A percentile compares a stretch with the other conserved stretches of the same genome.
Conservation (phyloP, 2,888 invertebrate species). For the Protula sp. region DNA sequence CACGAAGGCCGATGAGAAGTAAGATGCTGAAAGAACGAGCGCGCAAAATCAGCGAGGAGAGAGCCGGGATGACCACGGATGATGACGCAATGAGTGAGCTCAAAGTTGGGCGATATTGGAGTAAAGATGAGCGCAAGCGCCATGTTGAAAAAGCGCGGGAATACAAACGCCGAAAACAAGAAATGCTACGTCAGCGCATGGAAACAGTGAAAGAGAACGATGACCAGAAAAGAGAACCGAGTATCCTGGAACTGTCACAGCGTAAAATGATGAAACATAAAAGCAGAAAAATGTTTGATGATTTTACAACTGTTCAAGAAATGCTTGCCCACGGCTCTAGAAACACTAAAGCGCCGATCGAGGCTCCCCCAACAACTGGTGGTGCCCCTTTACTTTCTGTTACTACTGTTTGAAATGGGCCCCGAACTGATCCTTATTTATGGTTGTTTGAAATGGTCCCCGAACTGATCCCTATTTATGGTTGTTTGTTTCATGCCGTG, state of each 20-base stretch:
- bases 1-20: conserved; percentile 66
- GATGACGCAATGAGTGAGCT: conserved; percentile 74
- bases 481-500: too few relatives aligned
- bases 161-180: conserved; percentile 56
- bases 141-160: conserved; percentile 69
- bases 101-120: conserved; percentile 71
- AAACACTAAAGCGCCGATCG: conserved; percentile 28
- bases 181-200: conserved; percentile 33
- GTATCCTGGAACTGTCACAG: conserved; percentile 57
- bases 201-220: conserved; percentile 48
- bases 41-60: conserved; percentile 64
- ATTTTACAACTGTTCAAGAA: conserved; percentile 62
- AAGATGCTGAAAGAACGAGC: conserved; percentile 66
- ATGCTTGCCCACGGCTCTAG: conserved; percentile 60
- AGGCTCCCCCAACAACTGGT: conserved; percentile 31
- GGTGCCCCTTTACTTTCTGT: conserved; percentile 53
- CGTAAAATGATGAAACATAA: conserved; percentile 61
- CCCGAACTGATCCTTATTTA: too few relatives aligned
- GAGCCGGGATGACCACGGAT: conserved; percentile 67
- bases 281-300: conserved; percentile 56
- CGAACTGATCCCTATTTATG: too few relatives aligned
- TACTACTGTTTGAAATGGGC: conserved; percentile 55
- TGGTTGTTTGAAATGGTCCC: too few relatives aligned
- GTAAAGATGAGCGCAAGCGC: conserved; percentile 68
- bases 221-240: conserved; percentile 48